Evolutionary conservation across 64 coral and sea anemone genomes (phyloP), one percentile per base, ranked within the genome.

Genomic region (Orbicella faveolata): DNA sequence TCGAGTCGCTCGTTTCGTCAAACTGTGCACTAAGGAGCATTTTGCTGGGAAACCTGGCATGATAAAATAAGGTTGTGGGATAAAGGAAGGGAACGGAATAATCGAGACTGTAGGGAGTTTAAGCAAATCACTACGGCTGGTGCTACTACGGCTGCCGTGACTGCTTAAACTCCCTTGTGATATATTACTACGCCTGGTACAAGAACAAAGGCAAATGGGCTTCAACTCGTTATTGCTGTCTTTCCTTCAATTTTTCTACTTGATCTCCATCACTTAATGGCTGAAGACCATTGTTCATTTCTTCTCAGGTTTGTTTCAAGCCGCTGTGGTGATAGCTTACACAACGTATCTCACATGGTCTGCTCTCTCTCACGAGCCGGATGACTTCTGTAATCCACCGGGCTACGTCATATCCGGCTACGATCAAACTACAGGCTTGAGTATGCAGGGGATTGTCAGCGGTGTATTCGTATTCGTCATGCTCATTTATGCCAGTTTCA

Each of bases 401-500:
- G 88, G 80, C 10, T 87, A 79, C 74, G 61, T 86, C 48, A 79
- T 94, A 70, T 90, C 93, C 11, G 93, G 93, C 9, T 94, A 94
- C 70, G 87, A 90, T 20, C 86, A 94, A 34, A 36, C 65, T 6
- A 94, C 82, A 25, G 89, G 76, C 15, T 21, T 94, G 68, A 94
- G 89, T 39, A 36, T 91, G 53, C 93, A 94, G 89, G 83, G 81
- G 34, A 87, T 91, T 48, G 51, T 94, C 66, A 87, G 75, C 73
- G 59, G 83, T 80, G 63, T 95, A 25, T 79, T 91, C 19, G 41
- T 79, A 14, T 95, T 95, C 88, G 69, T 86, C 83, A 87, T 88
- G 89, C 93, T 95, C 26, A 78, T 95, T 75, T 95, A 91, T 67
- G 93, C 89, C 16, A 90, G 93, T 75, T 77, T 87, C 20, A 79